Evolutionary conservation across 2,113 vertebrate species (phyloP).

Genomic region (Rhagologus leucostigma): DNA sequence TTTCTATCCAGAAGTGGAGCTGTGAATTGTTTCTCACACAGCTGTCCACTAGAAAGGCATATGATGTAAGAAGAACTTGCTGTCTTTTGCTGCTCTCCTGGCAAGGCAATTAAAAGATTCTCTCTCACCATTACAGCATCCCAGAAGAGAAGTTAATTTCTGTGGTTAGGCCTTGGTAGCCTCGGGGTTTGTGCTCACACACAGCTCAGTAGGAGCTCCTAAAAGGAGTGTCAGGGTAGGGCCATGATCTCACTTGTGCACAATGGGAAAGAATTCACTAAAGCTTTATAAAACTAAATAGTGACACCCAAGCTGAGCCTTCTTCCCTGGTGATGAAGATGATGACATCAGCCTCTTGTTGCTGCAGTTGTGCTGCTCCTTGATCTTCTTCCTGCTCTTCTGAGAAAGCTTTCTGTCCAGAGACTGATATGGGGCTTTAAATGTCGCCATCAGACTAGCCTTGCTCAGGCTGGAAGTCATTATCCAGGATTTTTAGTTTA

Average conservation of each 20-base stretch:
- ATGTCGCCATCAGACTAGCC: background rate
- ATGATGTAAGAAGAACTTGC: background rate
- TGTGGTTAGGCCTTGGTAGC: background rate
- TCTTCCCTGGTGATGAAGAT: background rate
- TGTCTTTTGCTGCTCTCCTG: background rate
- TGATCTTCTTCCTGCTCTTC: background rate
- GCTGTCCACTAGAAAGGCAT: background rate
- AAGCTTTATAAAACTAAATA: background rate
- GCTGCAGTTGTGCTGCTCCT: background rate
- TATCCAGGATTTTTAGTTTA: background rate
- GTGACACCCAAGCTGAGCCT: background rate
- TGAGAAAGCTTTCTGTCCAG: background rate
- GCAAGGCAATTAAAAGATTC: background rate
- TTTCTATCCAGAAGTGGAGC: background rate
- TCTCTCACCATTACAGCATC: background rate
- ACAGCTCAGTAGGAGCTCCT: background rate
- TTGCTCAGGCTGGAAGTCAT: background rate
- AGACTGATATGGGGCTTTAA: background rate
- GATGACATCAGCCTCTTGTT: background rate
- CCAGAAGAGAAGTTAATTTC: background rate
- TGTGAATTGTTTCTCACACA: background rate
- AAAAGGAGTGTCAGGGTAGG: background rate
- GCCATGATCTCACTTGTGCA: background rate
- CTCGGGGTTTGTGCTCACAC: background rate
- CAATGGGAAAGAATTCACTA: background rate